Percentiles rank a stretch among this genome's conserved stretches.
Conservation (phyloP, 2,113 vertebrate species). For the Danionella cerebrum region DNA sequence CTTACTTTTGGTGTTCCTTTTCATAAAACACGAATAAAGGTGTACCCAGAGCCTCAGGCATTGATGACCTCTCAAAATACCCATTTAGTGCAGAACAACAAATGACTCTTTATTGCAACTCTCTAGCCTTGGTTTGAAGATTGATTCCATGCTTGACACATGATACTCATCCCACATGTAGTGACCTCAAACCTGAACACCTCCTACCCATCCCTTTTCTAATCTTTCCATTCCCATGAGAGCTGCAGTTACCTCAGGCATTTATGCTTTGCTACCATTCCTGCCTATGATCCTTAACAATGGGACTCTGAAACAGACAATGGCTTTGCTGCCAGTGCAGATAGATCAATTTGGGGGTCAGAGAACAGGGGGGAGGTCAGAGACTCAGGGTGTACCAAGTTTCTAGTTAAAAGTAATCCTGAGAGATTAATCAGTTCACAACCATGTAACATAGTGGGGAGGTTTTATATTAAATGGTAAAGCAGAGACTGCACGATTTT, state of each 20-base stretch:
- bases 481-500: no score
- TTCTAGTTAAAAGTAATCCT: constrained; percentile 6
- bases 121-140: constrained; percentile 47
- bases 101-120: constrained; percentile 7
- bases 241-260: constrained; percentile 63
- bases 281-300: constrained; percentile 68
- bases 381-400: constrained; percentile 56
- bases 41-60: constrained; percentile 40
- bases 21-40: constrained; percentile 37
- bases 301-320: constrained; percentile 53
- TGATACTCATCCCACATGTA: constrained; percentile 58
- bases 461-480: no score
- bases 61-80: not conserved
- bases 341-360: constrained; percentile 55
- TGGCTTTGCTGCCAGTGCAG: constrained; percentile 56
- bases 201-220: constrained; percentile 25
- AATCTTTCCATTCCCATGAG: constrained; percentile 56
- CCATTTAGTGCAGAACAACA: not conserved
- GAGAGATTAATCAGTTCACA: not conserved
- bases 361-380: constrained; percentile 50
- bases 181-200: constrained; percentile 42
- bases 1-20: not conserved
- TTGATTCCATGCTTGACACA: constrained; percentile 57
- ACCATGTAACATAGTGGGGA: no score
- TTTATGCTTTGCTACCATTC: constrained; percentile 63